Evolutionary conservation across 2,888 invertebrate genomes (phyloP).

Genomic region (Caenorhabditis japonica): DNA sequence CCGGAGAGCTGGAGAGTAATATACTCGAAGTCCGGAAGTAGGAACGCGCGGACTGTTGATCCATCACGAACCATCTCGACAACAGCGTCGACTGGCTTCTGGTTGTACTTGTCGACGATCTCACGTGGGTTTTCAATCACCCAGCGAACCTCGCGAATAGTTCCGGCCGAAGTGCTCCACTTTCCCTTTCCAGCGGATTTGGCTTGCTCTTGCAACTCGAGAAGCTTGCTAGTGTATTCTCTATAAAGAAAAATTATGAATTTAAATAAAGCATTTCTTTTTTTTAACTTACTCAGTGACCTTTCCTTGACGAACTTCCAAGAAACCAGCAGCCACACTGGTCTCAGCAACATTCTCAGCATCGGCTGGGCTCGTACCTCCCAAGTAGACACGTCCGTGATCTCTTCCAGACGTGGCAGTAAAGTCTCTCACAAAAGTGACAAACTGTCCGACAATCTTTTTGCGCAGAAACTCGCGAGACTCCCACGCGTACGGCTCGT

Average conservation of each 20-base stretch:
- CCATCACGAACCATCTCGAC: constrained; percentile 98
- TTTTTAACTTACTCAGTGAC: constrained; percentile 71
- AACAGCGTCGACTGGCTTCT: constrained; percentile 88
- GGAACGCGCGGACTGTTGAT: constrained; percentile 91
- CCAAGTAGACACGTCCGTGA: constrained; percentile 82
- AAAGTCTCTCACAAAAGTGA: constrained; percentile 86
- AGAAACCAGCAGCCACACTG: constrained; percentile 90
- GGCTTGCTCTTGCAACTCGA: constrained; percentile 91
- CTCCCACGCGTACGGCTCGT: constrained; percentile 92
- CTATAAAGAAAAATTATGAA: constrained; percentile 71
- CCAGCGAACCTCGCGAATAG: constrained; percentile 82
- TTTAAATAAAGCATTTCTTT: neutral
- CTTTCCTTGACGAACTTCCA: constrained; percentile 82
- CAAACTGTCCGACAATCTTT: constrained; percentile 85
- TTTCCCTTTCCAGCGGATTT: constrained; percentile 89
- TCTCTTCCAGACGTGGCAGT: constrained; percentile 88
- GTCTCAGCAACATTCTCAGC: constrained; percentile 91
- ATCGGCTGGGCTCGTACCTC: constrained; percentile 79
- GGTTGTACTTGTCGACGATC: constrained; percentile 88
- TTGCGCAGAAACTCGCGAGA: constrained; percentile 93
- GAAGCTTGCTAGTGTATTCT: constrained; percentile 80
- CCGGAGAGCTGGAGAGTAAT: constrained; percentile 96
- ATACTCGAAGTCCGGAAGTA: constrained; percentile 91
- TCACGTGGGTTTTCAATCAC: constrained; percentile 87
- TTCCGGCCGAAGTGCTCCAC: constrained; percentile 76